These are phyloP conservation scores for Nestor notabilis DNA, from an alignment of 2,113 vertebrate genomes.

Conservation along the genomic window DNA sequence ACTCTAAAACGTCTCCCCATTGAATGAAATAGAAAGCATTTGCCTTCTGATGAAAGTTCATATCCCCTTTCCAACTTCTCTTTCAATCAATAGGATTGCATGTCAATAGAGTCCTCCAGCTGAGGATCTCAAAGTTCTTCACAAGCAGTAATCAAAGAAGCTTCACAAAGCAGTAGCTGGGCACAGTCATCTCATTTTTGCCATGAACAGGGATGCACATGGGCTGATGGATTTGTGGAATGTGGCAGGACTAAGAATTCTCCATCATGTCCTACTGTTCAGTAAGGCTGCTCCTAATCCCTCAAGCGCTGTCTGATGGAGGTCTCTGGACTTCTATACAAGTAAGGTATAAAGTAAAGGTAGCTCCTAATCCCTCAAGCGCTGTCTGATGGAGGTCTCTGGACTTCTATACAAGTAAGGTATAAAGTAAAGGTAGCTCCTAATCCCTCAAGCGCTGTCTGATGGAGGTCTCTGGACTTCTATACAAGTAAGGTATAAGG, in stretches of 20 bases:
- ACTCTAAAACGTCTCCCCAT: accelerated
- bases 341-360: too few species aligned
- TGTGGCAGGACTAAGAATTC: accelerated
- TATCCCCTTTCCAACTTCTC: neutral
- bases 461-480: accelerated
- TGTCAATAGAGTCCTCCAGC: neutral
- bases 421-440: too few species aligned
- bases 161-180: neutral
- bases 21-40: neutral
- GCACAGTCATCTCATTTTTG: accelerated
- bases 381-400: accelerated
- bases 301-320: neutral
- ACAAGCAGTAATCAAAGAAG: accelerated
- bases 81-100: accelerated
- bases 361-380: accelerated
- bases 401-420: neutral
- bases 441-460: neutral
- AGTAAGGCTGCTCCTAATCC: accelerated
- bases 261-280: accelerated
- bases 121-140: neutral
- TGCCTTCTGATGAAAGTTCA: neutral
- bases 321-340: neutral
- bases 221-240: accelerated
- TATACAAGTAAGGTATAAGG: too few species aligned
- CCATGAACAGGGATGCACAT: accelerated